Percentiles rank a stretch among this genome's conserved stretches.
phyloP scores from a whole-genome alignment of 1,140 invertebrate species.

The Euwallacea fornicatus region DNA sequence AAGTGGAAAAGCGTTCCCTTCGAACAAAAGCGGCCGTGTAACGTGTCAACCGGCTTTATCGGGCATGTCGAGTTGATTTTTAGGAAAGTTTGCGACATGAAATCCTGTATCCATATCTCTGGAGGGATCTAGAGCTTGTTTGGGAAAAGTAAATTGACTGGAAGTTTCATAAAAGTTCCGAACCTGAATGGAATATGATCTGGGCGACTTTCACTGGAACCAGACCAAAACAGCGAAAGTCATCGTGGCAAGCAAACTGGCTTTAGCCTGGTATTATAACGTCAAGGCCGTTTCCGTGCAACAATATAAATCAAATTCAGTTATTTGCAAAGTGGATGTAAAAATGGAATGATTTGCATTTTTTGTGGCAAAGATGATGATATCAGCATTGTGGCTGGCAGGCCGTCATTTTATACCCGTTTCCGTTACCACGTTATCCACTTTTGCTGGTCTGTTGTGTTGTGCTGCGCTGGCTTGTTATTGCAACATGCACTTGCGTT shows the following conservation, averaged over 20 bases:
- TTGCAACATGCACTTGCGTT: constrained; percentile 26
- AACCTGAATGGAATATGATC: too few species aligned
- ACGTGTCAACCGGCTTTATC: constrained; percentile 23
- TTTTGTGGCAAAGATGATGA: constrained; percentile 32
- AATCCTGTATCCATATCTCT: constrained; percentile 17
- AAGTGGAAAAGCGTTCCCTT: background rate
- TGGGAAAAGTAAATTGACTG: constrained; percentile 4
- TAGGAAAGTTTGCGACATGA: constrained; percentile 22
- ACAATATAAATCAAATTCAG: constrained; percentile 27
- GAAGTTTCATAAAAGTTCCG: background rate
- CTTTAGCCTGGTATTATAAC: constrained; percentile 3
- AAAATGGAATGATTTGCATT: constrained; percentile 33
- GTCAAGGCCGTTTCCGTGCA: constrained; percentile 21
- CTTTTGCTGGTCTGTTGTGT: constrained; percentile 10
- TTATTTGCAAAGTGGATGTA: constrained; percentile 31
- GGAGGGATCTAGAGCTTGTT: constrained; percentile 14
- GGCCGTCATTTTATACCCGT: constrained; percentile 33
- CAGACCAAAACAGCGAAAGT: too few species aligned
- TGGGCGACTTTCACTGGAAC: too few species aligned
- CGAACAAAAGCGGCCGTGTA: constrained; percentile 18
- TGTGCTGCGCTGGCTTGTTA: constrained; percentile 5
- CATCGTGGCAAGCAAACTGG: too few species aligned
- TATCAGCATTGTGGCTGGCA: constrained; percentile 29
- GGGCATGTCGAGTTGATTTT: constrained; percentile 23
- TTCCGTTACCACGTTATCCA: constrained; percentile 35